phyloP scores from a whole-genome alignment of 2,888 invertebrate species.

The Mesorhabditis spiculigera region DNA sequence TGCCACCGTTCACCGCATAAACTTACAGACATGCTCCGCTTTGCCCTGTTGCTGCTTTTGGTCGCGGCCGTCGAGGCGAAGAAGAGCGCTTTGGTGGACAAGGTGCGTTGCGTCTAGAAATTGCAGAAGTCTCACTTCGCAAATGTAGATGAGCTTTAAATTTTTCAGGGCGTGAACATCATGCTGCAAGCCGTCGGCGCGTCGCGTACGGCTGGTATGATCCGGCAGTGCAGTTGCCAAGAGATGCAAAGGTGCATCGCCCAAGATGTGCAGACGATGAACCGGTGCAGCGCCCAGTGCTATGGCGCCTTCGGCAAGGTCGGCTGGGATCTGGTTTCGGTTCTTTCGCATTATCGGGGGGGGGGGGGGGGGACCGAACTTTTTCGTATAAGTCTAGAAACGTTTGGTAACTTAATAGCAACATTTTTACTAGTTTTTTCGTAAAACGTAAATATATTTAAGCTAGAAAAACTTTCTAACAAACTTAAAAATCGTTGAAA shows the following conservation, averaged over 20 bases:
- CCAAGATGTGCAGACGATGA: neutral
- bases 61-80: neutral
- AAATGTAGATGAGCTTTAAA: too few species aligned
- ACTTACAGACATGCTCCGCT: neutral
- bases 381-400: too few species aligned
- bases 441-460: too few species aligned
- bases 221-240: neutral
- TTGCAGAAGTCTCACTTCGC: too few species aligned
- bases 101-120: neutral
- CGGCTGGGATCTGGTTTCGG: neutral
- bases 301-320: neutral
- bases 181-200: slow-evolving; percentile 1
- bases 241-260: slow-evolving; percentile 5
- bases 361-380: too few species aligned
- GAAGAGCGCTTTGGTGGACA: neutral
- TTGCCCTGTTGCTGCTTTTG: neutral
- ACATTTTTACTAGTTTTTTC: too few species aligned
- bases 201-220: neutral
- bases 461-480: too few species aligned
- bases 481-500: too few species aligned
- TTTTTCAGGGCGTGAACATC: neutral
- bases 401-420: too few species aligned
- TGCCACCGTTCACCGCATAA: too few species aligned
- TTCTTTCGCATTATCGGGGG: too few species aligned
- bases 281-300: neutral